Conservation (phyloP, 2,797 vertebrate genomes). For the Adrianichthys oophorus region DNA sequence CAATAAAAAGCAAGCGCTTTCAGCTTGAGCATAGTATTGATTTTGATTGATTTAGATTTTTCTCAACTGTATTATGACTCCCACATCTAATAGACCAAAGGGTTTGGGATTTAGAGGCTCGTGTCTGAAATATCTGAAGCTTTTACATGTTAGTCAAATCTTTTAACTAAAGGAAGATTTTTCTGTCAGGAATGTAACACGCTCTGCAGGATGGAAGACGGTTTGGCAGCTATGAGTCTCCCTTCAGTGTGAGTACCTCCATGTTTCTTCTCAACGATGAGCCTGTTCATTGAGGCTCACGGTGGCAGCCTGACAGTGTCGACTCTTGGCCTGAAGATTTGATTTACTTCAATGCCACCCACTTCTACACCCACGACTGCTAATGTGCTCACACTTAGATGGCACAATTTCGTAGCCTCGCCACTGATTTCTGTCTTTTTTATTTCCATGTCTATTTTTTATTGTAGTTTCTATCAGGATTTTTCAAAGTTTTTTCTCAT, state of each 20-base stretch:
- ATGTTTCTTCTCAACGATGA: slow-evolving; percentile 2
- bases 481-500: not conserved
- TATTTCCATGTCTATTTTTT: slow-evolving; percentile 7
- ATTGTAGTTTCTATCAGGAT: slow-evolving; percentile 4
- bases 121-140: not conserved
- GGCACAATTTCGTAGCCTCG: not conserved
- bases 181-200: too few species aligned
- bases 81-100: not conserved
- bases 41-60: too few species aligned
- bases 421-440: slow-evolving; percentile 18
- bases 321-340: slow-evolving; percentile 26
- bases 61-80: too few species aligned
- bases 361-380: slow-evolving; percentile 18
- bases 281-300: slow-evolving; percentile 20
- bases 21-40: too few species aligned
- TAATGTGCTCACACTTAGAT: slow-evolving; percentile 5
- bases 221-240: slow-evolving; percentile 18
- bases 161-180: not conserved
- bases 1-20: too few species aligned
- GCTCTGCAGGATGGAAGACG: not conserved
- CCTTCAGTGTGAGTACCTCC: slow-evolving; percentile 13
- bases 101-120: not conserved
- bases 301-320: slow-evolving; percentile 16
- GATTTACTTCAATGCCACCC: slow-evolving; percentile 26
- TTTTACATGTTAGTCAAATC: not conserved